phyloP scores from a whole-genome alignment of 37 sponge, comb jelly and placozoan genomes.

The Oopsacas minuta region DNA sequence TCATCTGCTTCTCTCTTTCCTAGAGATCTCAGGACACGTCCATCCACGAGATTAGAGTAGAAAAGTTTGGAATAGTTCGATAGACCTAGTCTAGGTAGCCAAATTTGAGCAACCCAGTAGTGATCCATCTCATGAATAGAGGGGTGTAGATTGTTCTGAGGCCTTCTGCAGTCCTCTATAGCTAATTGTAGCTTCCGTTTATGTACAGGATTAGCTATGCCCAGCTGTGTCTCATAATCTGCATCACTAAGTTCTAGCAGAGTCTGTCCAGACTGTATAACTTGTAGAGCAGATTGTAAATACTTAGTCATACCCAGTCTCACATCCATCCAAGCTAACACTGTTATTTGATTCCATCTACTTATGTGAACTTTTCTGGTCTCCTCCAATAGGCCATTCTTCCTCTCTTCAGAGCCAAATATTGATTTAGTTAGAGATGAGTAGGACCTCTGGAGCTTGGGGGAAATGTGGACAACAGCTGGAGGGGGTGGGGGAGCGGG shows the following conservation, averaged over 20 bases:
- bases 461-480: neutral
- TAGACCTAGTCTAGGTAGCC: conserved; percentile 60
- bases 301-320: conserved; percentile 8
- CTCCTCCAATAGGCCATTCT: conserved; percentile 3
- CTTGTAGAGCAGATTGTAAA: neutral
- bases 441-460: neutral
- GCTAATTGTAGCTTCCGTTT: conserved; percentile 60
- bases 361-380: neutral
- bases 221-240: conserved; percentile 48
- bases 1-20: conserved; percentile 52
- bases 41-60: conserved; percentile 58
- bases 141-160: conserved; percentile 44
- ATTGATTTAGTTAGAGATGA: neutral
- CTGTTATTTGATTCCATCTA: conserved; percentile 3
- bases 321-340: conserved; percentile 6
- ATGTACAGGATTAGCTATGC: conserved; percentile 57
- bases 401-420: neutral
- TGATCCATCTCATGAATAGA: conserved; percentile 49
- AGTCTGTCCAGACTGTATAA: conserved; percentile 33
- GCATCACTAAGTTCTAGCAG: conserved; percentile 41
- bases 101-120: conserved; percentile 62
- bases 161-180: conserved; percentile 43
- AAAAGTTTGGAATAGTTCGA: conserved; percentile 38
- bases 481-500: neutral
- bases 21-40: conserved; percentile 67